Percentiles rank a stretch among this genome's conserved stretches.
Conservation (phyloP, 2,113 vertebrate species). For the Myxocyprinus asiaticus region DNA sequence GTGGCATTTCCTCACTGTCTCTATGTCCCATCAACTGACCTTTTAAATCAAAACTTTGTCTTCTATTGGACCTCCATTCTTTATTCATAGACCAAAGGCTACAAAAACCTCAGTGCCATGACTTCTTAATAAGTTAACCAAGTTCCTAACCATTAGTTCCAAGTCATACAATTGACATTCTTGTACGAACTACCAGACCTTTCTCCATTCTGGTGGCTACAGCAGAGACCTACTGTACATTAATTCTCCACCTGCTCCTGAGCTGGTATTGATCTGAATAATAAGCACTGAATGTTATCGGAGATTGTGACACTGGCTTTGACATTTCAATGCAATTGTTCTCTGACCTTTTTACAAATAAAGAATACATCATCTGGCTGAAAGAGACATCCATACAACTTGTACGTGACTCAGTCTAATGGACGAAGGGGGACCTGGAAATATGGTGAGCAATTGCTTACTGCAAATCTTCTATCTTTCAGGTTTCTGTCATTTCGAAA, state of each 20-base stretch:
- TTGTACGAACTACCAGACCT: not conserved
- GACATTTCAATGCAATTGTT: slow-evolving; percentile 74
- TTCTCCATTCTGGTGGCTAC: not conserved
- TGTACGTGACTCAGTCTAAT: not conserved
- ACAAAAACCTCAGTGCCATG: not conserved
- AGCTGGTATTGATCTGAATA: slow-evolving; percentile 56
- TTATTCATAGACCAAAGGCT: not conserved
- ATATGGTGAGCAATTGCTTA: too few species aligned
- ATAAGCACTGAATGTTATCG: slow-evolving; percentile 58
- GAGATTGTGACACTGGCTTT: slow-evolving; percentile 62
- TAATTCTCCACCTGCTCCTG: not conserved
- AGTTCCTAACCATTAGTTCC: not conserved
- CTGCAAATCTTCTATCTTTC: too few species aligned
- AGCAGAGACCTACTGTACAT: too few species aligned
- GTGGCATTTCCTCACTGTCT: slow-evolving; percentile 55
- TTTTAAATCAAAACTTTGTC: slow-evolving; percentile 36
- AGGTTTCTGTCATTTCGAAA: too few species aligned
- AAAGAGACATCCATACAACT: not conserved
- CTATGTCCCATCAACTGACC: slow-evolving; percentile 33
- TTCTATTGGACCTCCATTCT: slow-evolving; percentile 8
- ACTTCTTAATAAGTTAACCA: slow-evolving; percentile 8
- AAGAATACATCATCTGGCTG: slow-evolving; percentile 20
- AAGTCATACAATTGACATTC: too few species aligned
- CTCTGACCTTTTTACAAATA: slow-evolving; percentile 70
- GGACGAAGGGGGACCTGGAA: not conserved